Evolutionary conservation across 2,888 invertebrate genomes (phyloP).

Genomic region (Anthophora plumipes): DNA sequence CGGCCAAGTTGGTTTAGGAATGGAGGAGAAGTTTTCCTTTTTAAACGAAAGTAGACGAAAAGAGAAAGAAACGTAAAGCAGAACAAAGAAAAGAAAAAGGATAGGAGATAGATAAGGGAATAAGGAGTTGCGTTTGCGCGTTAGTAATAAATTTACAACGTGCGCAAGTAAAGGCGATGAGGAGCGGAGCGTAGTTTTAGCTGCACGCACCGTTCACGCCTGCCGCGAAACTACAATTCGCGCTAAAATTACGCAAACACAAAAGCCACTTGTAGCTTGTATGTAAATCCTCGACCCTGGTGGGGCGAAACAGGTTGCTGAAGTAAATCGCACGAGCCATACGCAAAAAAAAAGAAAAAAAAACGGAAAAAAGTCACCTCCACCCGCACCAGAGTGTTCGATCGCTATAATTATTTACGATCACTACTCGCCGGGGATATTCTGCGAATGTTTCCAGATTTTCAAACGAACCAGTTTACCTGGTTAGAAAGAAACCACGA

Average conservation of each 20-base stretch:
- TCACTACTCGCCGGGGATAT: neutral
- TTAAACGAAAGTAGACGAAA: neutral
- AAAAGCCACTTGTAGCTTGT: conserved; percentile 42
- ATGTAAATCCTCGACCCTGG: conserved; percentile 52
- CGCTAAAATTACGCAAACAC: conserved; percentile 42
- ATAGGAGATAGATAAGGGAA: neutral
- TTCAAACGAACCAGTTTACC: neutral
- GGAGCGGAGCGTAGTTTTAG: conserved; percentile 25
- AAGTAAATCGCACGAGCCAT: conserved; percentile 30
- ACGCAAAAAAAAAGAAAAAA: conserved; percentile 6
- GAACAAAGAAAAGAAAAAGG: neutral
- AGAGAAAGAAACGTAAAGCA: too few species aligned
- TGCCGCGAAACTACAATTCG: conserved; percentile 59
- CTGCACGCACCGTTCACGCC: conserved; percentile 39
- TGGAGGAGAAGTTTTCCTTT: neutral
- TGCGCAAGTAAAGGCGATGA: neutral
- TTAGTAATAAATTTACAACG: neutral
- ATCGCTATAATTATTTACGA: neutral
- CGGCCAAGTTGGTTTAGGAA: neutral
- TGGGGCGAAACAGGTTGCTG: conserved; percentile 64
- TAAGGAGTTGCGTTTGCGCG: neutral
- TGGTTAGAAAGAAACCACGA: too few species aligned
- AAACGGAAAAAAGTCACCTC: neutral
- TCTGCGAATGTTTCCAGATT: neutral
- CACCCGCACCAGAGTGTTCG: conserved; percentile 25